Conservation (phyloP, 1,140 invertebrate genomes). For the Apis florea region DNA sequence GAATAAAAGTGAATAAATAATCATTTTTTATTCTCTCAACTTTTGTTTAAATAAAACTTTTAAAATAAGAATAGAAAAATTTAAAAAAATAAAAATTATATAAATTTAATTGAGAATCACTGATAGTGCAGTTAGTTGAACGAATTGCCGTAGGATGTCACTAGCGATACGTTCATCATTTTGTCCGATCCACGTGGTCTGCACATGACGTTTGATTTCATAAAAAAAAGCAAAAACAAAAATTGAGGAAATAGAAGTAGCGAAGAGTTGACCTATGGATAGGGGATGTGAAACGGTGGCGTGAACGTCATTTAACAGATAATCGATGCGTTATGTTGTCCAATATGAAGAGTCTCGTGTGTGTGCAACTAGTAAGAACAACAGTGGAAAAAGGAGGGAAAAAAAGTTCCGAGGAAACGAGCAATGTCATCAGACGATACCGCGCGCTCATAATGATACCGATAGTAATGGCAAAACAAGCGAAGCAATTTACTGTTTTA, state of each 20-base stretch:
- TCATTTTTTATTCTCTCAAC: conserved; percentile 57
- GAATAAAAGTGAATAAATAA: conserved; percentile 75
- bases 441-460: background rate
- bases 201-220: conserved; percentile 66
- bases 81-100: conserved; percentile 4
- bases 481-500: background rate
- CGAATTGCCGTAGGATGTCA: conserved; percentile 68
- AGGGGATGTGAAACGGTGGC: conserved; percentile 11
- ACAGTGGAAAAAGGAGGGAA: background rate
- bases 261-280: background rate
- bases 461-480: background rate
- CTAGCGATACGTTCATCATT: conserved; percentile 47
- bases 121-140: conserved; percentile 21
- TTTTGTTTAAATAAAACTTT: conserved; percentile 3
- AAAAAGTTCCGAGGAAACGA: conserved; percentile 38
- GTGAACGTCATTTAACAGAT: conserved; percentile 31
- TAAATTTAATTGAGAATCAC: conserved; percentile 13
- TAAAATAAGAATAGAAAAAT: background rate
- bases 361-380: conserved; percentile 14
- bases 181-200: conserved; percentile 69
- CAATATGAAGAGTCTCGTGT: conserved; percentile 7
- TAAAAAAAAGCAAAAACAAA: conserved; percentile 26
- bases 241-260: conserved; percentile 21
- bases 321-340: conserved; percentile 46
- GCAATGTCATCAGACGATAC: conserved; percentile 47